Base-by-base conservation (phyloP, 2,797 vertebrate species). In the Pteronotus mesoamericanus region DNA sequence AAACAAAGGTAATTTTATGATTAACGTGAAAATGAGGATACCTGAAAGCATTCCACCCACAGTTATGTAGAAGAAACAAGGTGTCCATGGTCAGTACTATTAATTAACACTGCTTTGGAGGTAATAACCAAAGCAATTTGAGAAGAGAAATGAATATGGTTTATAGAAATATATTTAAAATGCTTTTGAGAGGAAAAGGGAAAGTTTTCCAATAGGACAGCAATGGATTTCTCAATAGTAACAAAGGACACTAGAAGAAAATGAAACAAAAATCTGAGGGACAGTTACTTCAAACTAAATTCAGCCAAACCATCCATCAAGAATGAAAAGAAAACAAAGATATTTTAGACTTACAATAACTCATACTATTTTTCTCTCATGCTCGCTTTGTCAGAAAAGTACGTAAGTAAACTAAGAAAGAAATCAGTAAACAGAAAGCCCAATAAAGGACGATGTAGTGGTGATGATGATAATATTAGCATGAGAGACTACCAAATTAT, bases 251-350 rank as follows among this genome's bases (percentile, higher is more conserved):
- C 15, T 42, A 85, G 39, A 92, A 83, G 39, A 80, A 86, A 96
- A 95, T 75, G 22, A 93, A 89, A 77, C 32, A 64, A 84, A 80
- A 93, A 69, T 71, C 21, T 59, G n/a, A 95, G 66, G 32, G 32
- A 51, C 74, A 91, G 46, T 94, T 71, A 71, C 74, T 90, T 95
- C 42, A 94, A 96, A 96, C 34, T 85, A 64, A 57, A 84, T 72
- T 91, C 34, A 80, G 66, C 34, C 22, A 94, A 96, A 80, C 37
- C 37, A 91, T 88, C 29, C 53, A 69, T 61, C 78, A 92, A 95
- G n/a, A 24, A 93, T 88, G 69, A 86, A 95, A 96, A 74, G 51
- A 79, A 24, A 90, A 66, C n/a, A 75, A 68, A 89, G 32, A 59
- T 88, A 94, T 90, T 84, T 77, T 77, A 94, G 46, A 86, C 34